Percentiles rank a stretch among this genome's conserved stretches.
Conservation (phyloP, 30 jellyfish, hydroid and myxozoan species). For the Cassiopea xamachana region DNA sequence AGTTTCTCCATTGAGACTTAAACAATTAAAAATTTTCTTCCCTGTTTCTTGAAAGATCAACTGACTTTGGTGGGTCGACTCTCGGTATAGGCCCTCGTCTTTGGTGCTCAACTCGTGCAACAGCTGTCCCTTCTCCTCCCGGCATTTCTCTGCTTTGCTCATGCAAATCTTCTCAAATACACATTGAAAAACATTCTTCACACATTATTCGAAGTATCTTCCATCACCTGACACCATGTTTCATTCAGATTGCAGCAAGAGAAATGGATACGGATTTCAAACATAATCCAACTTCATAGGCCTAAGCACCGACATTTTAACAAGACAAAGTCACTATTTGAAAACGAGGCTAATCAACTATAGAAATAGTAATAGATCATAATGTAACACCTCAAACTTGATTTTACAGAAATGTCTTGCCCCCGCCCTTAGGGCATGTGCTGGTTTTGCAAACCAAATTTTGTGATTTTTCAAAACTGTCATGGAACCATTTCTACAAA, state of each 20-base stretch:
- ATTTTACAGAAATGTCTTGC: too few relatives aligned
- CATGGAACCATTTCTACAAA: too few relatives aligned
- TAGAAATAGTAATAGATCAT: too few relatives aligned
- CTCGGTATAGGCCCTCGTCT: conserved; percentile 48
- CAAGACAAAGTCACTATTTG: too few relatives aligned
- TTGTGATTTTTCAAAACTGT: too few relatives aligned
- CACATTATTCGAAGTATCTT: neutral
- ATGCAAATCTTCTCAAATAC: neutral
- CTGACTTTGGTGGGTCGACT: conserved; percentile 53
- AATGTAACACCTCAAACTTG: neutral
- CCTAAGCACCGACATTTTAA: neutral
- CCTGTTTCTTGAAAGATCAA: conserved; percentile 59
- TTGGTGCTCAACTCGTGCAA: conserved; percentile 3
- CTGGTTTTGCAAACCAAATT: too few relatives aligned
- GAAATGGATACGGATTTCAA: neutral
- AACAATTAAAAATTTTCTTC: conserved; percentile 45
- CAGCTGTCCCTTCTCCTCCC: neutral
- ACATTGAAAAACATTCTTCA: neutral
- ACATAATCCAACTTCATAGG: neutral
- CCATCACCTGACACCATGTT: neutral
- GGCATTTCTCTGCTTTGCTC: neutral
- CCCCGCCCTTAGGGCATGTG: too few relatives aligned
- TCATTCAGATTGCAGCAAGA: neutral
- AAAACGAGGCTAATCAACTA: too few relatives aligned
- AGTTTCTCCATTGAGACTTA: conserved; percentile 52